Evolutionary conservation across 1,140 invertebrate genomes (phyloP).

Genomic region (Caerostris extrusa): DNA sequence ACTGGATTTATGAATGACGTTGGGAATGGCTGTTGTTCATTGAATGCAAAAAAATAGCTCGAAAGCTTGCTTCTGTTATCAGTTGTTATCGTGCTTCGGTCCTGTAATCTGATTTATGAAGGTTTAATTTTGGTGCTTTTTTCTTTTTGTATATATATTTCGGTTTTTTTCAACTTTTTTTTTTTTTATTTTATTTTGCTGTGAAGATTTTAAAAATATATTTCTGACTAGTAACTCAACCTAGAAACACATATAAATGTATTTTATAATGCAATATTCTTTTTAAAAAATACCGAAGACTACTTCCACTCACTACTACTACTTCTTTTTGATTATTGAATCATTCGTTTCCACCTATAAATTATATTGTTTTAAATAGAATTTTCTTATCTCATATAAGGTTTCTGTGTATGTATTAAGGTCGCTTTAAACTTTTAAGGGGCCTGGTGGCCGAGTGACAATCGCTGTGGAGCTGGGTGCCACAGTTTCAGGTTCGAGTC

Average conservation of each 20-base stretch:
- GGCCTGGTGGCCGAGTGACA: no score
- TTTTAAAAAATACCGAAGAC: no score
- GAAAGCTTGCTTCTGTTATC: constrained; percentile 1
- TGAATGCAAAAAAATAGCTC: neutral
- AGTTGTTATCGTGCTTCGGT: neutral
- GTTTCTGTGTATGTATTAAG: no score
- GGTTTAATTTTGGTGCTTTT: neutral
- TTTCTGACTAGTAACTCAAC: neutral
- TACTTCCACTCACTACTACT: no score
- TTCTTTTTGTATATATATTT: neutral
- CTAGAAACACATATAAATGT: neutral
- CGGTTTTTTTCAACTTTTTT: neutral
- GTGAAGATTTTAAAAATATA: neutral
- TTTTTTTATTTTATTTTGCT: neutral
- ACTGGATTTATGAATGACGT: constrained; percentile 32
- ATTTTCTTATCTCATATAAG: no score
- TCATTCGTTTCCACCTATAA: no score
- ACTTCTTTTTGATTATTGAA: no score
- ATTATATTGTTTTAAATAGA: no score
- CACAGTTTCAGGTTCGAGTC: no score
- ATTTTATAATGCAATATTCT: neutral
- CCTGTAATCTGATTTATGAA: constrained; percentile 26
- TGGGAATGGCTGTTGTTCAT: neutral
- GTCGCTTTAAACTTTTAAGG: no score
- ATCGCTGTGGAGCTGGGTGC: no score